Evolutionary conservation across 2,797 vertebrate species (phyloP).

Genomic region (Pygocentrus nattereri): DNA sequence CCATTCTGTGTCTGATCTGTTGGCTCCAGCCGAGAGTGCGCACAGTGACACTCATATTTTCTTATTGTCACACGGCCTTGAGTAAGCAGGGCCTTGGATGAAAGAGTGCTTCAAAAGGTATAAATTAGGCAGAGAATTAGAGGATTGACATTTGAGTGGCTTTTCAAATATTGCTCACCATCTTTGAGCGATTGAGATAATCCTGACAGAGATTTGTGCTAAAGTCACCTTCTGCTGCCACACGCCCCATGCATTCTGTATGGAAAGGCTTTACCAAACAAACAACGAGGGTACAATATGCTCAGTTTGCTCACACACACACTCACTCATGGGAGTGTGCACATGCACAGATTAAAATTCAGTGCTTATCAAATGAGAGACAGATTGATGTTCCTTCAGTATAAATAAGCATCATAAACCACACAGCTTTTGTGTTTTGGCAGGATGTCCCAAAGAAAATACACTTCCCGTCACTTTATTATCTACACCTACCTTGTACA

Average conservation of each 20-base stretch:
- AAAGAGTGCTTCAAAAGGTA: neutral
- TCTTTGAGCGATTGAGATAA: slow-evolving; percentile 36
- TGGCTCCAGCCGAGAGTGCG: neutral
- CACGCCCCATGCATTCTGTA: neutral
- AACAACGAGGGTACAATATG: slow-evolving; percentile 5
- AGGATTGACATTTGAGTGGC: slow-evolving; percentile 35
- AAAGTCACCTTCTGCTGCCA: slow-evolving; percentile 47
- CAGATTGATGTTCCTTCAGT: neutral
- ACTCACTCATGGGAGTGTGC: neutral
- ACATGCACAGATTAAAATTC: neutral
- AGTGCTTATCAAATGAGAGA: neutral
- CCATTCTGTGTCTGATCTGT: slow-evolving; percentile 3
- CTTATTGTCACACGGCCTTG: neutral
- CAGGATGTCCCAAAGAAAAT: neutral
- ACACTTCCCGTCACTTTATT: neutral
- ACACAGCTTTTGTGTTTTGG: neutral
- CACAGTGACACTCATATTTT: slow-evolving; percentile 3
- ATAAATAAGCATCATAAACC: neutral
- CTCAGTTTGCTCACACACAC: slow-evolving; percentile 12
- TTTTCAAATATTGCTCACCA: slow-evolving; percentile 19
- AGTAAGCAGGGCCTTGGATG: neutral
- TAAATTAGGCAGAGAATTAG: neutral
- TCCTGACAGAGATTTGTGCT: slow-evolving; percentile 16
- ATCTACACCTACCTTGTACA: neutral
- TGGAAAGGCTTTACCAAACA: slow-evolving; percentile 4